Conservation (phyloP, 2,113 vertebrate species). For the Taurulus bubalis region DNA sequence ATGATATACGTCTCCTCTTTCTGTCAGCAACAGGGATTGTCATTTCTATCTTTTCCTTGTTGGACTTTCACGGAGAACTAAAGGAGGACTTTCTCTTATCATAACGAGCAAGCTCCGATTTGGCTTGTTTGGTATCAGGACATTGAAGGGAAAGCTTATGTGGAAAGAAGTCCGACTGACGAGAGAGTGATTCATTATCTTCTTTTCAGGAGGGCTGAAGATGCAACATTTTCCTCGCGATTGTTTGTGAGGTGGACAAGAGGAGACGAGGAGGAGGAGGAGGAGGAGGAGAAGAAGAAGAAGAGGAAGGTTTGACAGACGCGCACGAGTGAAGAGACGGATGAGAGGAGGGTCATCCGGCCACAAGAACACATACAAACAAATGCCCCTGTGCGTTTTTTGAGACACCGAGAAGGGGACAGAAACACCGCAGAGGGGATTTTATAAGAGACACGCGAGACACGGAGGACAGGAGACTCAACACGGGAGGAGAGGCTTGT, state of each 20-base stretch:
- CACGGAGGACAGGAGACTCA: neutral
- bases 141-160: constrained; percentile 10
- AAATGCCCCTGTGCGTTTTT: constrained; percentile 3
- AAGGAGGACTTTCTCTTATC: constrained; percentile 13
- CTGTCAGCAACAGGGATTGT: constrained; percentile 51
- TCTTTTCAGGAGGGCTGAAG: constrained; percentile 35
- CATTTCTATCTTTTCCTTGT: constrained; percentile 3
- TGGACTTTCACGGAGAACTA: constrained; percentile 12
- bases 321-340: constrained; percentile 28
- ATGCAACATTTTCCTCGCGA: constrained; percentile 33
- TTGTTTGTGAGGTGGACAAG: constrained; percentile 37
- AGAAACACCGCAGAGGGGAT: constrained; percentile 1
- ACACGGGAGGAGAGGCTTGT: constrained; percentile 21
- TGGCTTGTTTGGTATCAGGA: constrained; percentile 44
- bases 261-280: constrained; percentile 12
- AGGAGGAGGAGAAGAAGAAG: constrained; percentile 3
- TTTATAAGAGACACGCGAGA: neutral
- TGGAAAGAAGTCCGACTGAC: constrained; percentile 39
- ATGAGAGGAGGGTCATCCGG: constrained; percentile 33
- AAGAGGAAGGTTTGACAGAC: constrained; percentile 46
- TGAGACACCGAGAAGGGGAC: neutral
- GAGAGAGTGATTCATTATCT: constrained; percentile 42
- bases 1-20: constrained; percentile 48
- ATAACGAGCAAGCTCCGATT: constrained; percentile 9
- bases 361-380: constrained; percentile 35